Percentiles rank a stretch among this genome's conserved stretches.
Conservation (phyloP, 2,113 vertebrate species). For the Chiloscyllium plagiosum region DNA sequence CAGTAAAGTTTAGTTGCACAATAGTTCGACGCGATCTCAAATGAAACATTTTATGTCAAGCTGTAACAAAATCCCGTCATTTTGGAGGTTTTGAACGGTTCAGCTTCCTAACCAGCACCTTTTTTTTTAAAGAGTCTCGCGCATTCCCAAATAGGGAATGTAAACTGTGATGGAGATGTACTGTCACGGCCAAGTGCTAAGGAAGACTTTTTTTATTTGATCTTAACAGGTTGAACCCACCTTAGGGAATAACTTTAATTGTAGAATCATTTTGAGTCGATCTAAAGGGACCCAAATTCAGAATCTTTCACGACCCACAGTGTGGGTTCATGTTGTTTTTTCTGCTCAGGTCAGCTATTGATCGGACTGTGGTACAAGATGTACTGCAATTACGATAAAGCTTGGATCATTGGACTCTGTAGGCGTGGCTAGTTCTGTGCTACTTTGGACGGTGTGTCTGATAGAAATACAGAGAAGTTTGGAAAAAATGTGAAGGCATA, state of each 20-base stretch:
- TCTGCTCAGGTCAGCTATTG: background rate
- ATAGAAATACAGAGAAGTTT: background rate
- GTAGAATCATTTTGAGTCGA: background rate
- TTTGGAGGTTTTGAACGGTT: background rate
- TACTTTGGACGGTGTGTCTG: background rate
- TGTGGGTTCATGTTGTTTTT: background rate
- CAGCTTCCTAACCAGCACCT: background rate
- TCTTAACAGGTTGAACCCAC: background rate
- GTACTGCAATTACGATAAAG: too few species aligned
- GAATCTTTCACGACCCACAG: background rate
- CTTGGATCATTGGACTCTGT: too few species aligned
- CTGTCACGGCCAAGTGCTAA: background rate
- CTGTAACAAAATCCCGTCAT: background rate
- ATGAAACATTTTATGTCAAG: background rate
- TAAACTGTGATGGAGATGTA: background rate
- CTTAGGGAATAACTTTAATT: background rate
- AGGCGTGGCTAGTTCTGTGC: background rate
- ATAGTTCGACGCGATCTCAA: background rate
- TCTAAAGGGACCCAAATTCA: background rate
- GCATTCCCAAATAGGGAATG: background rate
- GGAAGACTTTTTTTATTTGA: background rate
- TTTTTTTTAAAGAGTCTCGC: background rate
- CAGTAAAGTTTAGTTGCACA: background rate
- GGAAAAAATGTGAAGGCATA: too few species aligned
- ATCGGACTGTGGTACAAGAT: background rate